Conservation (phyloP, 2,113 vertebrate species). For the Psammodynastes pulverulentus region DNA sequence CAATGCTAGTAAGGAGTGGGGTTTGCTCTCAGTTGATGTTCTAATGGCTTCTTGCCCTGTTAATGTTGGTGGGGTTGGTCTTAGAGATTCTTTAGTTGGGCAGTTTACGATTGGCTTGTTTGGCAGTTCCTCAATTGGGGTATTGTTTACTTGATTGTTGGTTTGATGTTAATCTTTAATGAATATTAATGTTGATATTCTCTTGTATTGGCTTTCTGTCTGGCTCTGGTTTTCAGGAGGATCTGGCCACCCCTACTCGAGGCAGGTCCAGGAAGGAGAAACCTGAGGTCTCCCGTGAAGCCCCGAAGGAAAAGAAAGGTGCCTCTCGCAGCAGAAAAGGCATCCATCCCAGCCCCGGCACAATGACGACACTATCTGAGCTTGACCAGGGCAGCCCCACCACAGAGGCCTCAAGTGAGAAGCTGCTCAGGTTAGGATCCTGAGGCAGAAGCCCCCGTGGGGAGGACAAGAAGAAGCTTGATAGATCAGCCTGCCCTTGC, state of each 20-base stretch:
- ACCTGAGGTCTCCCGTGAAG: conserved; percentile 2
- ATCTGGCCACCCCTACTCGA: conserved; percentile 38
- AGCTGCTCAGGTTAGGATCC: conserved; percentile 65
- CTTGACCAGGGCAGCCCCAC: conserved; percentile 41
- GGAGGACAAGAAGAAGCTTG: not conserved
- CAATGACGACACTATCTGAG: not conserved
- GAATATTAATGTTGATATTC: not conserved
- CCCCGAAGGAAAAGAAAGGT: conserved; percentile 55
- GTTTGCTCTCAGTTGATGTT: not conserved
- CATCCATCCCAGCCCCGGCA: fast-evolving
- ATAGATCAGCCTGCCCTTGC: not conserved
- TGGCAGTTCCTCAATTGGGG: not conserved
- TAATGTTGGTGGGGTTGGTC: not conserved
- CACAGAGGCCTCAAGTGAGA: conserved; percentile 39
- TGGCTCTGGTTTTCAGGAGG: conserved; percentile 53
- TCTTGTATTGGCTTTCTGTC: not conserved
- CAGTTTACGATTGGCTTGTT: not conserved
- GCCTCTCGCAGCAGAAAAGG: conserved; percentile 33
- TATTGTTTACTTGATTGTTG: not conserved
- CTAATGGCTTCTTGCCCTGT: not conserved
- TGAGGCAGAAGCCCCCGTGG: fast-evolving
- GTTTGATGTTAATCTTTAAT: not conserved
- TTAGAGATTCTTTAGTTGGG: too few species aligned
- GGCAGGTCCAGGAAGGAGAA: conserved; percentile 61
- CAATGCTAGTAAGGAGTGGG: not conserved